phyloP scores from a whole-genome alignment of 2,113 vertebrate species.

The Coturnix japonica region DNA sequence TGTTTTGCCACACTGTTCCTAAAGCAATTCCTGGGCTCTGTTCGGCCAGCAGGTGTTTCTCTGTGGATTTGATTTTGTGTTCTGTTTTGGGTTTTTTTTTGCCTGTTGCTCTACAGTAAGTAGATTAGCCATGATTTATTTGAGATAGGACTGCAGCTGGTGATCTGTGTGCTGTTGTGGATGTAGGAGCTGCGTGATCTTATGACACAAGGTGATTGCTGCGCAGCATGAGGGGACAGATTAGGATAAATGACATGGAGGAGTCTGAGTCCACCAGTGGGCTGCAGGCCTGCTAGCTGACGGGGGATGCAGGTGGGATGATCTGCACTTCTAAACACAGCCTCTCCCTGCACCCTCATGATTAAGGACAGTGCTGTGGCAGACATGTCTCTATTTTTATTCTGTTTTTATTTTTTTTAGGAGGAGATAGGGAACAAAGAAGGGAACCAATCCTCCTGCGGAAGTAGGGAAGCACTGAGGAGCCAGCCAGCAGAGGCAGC shows the following conservation, averaged over 20 bases:
- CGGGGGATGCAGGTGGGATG: not conserved
- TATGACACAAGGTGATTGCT: not conserved
- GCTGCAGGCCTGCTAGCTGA: not conserved
- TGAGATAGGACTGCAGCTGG: not conserved
- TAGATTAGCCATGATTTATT: not conserved
- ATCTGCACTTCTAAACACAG: not conserved
- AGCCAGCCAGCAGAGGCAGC: not conserved
- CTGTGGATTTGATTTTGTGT: not conserved
- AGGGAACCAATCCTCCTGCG: not conserved
- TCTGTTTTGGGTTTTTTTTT: not conserved
- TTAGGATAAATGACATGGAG: not conserved
- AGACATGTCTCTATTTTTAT: not conserved
- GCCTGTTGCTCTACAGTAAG: not conserved
- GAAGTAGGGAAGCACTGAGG: not conserved
- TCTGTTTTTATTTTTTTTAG: not conserved
- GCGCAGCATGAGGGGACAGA: not conserved
- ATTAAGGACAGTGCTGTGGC: not conserved
- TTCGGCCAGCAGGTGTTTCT: not conserved
- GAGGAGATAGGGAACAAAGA: not conserved
- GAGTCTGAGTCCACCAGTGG: not conserved
- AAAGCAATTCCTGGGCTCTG: not conserved
- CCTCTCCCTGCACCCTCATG: not conserved
- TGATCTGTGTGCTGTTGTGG: not conserved
- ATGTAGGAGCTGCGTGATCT: not conserved
- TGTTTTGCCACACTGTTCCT: not conserved